Evolutionary conservation across 2,888 invertebrate species (phyloP).

Genomic region (Antheraea assamensis): DNA sequence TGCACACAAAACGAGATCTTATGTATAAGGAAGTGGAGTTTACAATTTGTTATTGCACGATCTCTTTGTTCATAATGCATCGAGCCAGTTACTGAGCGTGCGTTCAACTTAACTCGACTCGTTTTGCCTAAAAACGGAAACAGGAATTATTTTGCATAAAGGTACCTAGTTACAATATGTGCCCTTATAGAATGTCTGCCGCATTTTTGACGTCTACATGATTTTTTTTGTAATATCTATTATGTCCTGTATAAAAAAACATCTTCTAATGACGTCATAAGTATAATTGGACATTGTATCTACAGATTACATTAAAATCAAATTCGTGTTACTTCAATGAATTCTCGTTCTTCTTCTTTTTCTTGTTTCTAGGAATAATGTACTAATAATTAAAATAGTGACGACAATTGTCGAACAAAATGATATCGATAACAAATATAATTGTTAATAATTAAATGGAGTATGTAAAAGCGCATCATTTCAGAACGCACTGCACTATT

Average conservation of each 20-base stretch:
- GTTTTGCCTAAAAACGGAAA: conserved; percentile 66
- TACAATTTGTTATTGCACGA: conserved; percentile 30
- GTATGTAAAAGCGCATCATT: too few species aligned
- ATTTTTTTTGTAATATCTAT: background rate
- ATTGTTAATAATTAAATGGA: too few species aligned
- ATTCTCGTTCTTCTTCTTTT: too few species aligned
- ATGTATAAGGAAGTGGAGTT: conserved; percentile 28
- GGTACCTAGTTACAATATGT: background rate
- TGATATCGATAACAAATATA: too few species aligned
- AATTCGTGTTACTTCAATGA: too few species aligned
- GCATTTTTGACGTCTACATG: background rate
- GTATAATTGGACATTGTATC: too few species aligned
- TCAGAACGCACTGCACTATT: too few species aligned
- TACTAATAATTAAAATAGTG: too few species aligned
- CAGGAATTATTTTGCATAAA: conserved; percentile 51
- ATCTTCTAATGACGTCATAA: too few species aligned
- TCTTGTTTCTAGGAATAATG: too few species aligned
- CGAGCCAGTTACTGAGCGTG: conserved; percentile 32
- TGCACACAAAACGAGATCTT: conserved; percentile 34
- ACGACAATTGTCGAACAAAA: too few species aligned
- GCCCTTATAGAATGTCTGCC: conserved; percentile 2
- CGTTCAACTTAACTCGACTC: conserved; percentile 46
- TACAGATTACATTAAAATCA: too few species aligned
- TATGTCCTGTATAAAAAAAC: background rate
- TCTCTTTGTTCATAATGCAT: conserved; percentile 43